A percentile compares a stretch with the other conserved stretches of the same genome.
phyloP scores from a whole-genome alignment of 2,113 vertebrate genomes.

The Sceloporus tristichus region DNA sequence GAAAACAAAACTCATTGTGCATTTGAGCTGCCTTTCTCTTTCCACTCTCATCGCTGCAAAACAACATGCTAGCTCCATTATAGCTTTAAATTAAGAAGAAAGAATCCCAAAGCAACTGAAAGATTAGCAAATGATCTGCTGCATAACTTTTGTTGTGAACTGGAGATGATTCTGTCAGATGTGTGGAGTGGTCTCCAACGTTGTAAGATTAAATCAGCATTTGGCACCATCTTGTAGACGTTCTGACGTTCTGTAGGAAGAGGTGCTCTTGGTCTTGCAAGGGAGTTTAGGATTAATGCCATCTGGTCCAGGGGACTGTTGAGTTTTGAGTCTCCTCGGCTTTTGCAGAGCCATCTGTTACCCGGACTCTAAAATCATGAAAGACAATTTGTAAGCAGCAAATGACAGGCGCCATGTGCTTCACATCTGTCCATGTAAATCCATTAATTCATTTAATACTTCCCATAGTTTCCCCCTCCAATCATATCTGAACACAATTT shows the following conservation, averaged over 20 bases:
- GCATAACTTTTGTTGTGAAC: background rate
- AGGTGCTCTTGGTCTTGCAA: conserved; percentile 6
- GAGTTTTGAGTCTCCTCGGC: conserved; percentile 38
- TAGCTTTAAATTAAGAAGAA: background rate
- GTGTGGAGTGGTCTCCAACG: background rate
- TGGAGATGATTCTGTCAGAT: background rate
- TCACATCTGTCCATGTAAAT: conserved; percentile 49
- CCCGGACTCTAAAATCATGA: conserved; percentile 46
- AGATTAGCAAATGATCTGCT: background rate
- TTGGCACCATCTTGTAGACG: conserved; percentile 20
- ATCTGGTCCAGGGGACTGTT: conserved; percentile 40
- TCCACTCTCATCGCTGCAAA: background rate
- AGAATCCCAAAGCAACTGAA: background rate
- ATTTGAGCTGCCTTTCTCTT: no score
- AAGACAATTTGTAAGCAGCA: conserved; percentile 57
- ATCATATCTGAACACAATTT: background rate
- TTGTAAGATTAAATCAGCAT: background rate
- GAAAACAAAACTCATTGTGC: background rate
- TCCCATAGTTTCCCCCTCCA: conserved; percentile 53
- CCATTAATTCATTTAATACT: conserved; percentile 65
- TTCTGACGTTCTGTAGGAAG: conserved; percentile 30
- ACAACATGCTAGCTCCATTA: background rate
- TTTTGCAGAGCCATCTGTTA: conserved; percentile 33
- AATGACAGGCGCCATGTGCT: conserved; percentile 32
- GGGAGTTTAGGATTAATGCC: conserved; percentile 47